These are phyloP conservation scores for Calcarius lapponicus DNA, from an alignment of 2,797 vertebrate genomes.

Conservation along the genomic window DNA sequence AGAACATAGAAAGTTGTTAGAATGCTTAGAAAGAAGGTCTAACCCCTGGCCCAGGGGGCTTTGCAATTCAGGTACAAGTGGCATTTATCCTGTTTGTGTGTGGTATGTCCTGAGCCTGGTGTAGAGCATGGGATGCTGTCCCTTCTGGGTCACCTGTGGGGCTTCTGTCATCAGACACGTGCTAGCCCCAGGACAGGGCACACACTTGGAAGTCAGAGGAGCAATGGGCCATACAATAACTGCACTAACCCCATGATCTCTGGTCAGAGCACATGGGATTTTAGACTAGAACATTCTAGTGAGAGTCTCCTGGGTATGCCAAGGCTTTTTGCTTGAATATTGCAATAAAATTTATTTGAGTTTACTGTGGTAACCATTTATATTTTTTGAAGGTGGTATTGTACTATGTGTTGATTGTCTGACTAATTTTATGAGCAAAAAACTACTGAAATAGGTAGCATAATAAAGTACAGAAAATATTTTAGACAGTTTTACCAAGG, in stretches of 20 bases:
- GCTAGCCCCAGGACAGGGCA: background rate
- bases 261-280: background rate
- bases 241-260: background rate
- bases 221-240: background rate
- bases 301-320: background rate
- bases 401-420: background rate
- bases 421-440: background rate
- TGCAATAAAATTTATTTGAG: background rate
- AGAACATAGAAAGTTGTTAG: background rate
- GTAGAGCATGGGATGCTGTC: background rate
- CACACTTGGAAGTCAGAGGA: background rate
- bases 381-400: background rate
- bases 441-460: background rate
- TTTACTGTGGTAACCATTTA: background rate
- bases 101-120: background rate
- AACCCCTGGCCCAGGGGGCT: background rate
- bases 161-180: fast-evolving
- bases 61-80: background rate
- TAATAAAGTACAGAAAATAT: background rate
- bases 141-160: background rate
- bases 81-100: background rate
- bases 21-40: background rate
- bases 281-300: background rate
- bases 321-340: background rate
- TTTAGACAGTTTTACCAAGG: background rate